These are phyloP conservation scores for Chiloscyllium plagiosum DNA, from an alignment of 2,113 vertebrate genomes.

Conservation along the genomic window DNA sequence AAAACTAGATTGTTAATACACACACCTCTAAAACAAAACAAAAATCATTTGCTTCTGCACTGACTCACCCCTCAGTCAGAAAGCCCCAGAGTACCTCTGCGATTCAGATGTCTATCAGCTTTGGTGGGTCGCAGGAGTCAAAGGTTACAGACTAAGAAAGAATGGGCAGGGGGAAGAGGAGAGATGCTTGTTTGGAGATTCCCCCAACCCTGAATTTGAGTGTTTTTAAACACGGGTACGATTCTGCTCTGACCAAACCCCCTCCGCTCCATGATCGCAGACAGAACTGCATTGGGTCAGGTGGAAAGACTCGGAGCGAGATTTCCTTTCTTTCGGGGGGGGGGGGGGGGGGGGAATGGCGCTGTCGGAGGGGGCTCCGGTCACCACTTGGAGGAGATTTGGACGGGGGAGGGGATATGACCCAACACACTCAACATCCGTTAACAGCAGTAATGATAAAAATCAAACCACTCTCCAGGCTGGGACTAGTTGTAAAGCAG, in stretches of 20 bases:
- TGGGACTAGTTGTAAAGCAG: neutral
- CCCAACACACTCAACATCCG: neutral
- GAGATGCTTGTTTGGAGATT: too few relatives aligned
- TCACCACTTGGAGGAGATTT: neutral
- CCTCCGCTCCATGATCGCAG: neutral
- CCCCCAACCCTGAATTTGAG: too few relatives aligned
- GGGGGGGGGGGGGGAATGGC: rapidly evolving
- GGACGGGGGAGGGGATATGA: rapidly evolving
- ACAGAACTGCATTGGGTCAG: too few relatives aligned
- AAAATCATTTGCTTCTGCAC: neutral
- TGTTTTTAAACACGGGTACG: too few relatives aligned
- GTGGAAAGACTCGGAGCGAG: too few relatives aligned
- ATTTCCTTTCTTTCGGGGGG: too few relatives aligned
- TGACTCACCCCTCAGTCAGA: neutral
- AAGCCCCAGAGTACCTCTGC: neutral
- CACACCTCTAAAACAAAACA: neutral
- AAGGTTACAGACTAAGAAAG: too few relatives aligned
- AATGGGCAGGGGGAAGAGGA: too few relatives aligned
- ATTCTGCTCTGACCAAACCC: neutral
- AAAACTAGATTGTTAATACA: neutral
- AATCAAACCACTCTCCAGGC: neutral
- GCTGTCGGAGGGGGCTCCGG: too few relatives aligned
- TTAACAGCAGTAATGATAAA: neutral
- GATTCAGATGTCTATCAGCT: too few relatives aligned
- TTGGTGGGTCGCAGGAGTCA: neutral